A percentile compares a stretch with the other conserved stretches of the same genome.
Evolutionary conservation across 2,888 invertebrate species (phyloP).

Genomic region (Polymixis lichenea): DNA sequence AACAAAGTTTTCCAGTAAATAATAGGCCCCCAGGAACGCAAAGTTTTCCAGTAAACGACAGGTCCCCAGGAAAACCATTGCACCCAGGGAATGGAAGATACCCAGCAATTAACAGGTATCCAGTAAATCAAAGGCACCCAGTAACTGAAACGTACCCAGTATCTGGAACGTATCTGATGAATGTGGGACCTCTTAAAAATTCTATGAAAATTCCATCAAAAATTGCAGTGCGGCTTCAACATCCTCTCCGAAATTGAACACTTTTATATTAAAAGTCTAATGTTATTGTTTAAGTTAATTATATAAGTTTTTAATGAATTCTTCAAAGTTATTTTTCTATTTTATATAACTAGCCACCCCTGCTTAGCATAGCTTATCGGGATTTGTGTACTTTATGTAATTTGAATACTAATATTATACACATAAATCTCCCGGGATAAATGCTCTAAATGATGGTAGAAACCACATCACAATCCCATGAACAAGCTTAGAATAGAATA

Average conservation of each 20-base stretch:
- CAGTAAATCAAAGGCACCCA: not conserved
- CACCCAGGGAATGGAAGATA: too few species aligned
- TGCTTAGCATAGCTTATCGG: not conserved
- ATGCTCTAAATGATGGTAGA: not conserved
- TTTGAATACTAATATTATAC: not conserved
- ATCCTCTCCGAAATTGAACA: constrained; percentile 22
- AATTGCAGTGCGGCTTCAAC: not conserved
- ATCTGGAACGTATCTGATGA: not conserved
- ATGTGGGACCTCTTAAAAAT: not conserved
- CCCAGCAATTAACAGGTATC: not conserved
- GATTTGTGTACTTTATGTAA: not conserved
- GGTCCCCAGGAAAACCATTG: not conserved
- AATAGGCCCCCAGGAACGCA: not conserved
- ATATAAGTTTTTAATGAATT: constrained; percentile 12
- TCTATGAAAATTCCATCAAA: not conserved
- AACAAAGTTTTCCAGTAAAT: not conserved
- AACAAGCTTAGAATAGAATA: too few species aligned
- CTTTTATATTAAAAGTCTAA: constrained; percentile 1
- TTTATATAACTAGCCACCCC: not conserved
- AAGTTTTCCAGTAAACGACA: too few species aligned
- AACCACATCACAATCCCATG: not conserved
- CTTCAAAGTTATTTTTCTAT: not conserved
- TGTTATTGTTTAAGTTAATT: not conserved
- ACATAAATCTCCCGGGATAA: not conserved
- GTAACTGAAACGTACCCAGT: not conserved